phyloP scores from a whole-genome alignment of 2,888 invertebrate species.

The Drosophila silvestris region DNA sequence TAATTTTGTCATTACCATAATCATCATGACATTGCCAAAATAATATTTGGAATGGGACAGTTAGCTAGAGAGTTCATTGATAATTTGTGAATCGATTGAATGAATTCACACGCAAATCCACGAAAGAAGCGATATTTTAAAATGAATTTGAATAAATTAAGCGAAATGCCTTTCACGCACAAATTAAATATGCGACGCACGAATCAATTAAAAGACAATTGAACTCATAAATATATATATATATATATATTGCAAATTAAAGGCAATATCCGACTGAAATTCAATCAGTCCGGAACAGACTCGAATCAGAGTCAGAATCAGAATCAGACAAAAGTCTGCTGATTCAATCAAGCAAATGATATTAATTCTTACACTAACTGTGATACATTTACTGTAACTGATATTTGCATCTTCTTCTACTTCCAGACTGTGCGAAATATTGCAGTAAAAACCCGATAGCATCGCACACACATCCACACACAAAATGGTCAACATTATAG shows the following conservation, averaged over 20 bases:
- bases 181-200: constrained; percentile 59
- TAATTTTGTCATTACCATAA: not conserved
- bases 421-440: constrained; percentile 39
- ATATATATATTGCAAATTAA: constrained; percentile 38
- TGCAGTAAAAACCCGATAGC: not conserved
- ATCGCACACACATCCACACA: constrained; percentile 7
- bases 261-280: constrained; percentile 31
- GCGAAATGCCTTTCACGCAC: constrained; percentile 33
- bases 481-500: constrained; percentile 84
- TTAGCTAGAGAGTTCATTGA: constrained; percentile 42
- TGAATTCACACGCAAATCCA: constrained; percentile 46
- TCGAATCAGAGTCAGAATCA: constrained; percentile 27
- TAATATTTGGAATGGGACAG: constrained; percentile 23
- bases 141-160: constrained; percentile 52
- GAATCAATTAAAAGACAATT: constrained; percentile 65
- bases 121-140: constrained; percentile 7
- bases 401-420: constrained; percentile 11
- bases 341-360: constrained; percentile 49
- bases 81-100: constrained; percentile 17
- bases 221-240: constrained; percentile 47
- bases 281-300: constrained; percentile 11
- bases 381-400: constrained; percentile 16
- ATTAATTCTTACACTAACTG: constrained; percentile 15
- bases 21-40: constrained; percentile 31
- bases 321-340: constrained; percentile 46